Conservation (phyloP, 2,888 invertebrate genomes). For the Dendrolimus pini region DNA sequence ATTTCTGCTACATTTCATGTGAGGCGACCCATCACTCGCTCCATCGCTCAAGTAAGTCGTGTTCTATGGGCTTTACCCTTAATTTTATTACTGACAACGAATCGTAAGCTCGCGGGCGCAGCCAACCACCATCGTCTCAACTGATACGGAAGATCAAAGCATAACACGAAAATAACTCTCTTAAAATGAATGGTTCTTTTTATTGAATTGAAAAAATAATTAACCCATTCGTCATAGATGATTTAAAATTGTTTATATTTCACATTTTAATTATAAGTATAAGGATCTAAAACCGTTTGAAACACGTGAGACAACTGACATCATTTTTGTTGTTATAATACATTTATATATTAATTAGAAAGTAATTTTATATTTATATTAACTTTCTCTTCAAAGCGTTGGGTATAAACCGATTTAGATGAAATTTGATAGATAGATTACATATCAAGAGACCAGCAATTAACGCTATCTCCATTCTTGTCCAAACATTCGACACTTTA, state of each 20-base stretch:
- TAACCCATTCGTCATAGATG: background rate
- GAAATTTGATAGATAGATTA: no score
- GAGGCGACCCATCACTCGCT: slow-evolving; percentile 34
- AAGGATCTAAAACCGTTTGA: background rate
- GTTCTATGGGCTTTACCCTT: slow-evolving; percentile 34
- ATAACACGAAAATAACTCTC: slow-evolving; percentile 30
- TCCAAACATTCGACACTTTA: no score
- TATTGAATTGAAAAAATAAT: background rate
- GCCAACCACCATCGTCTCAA: slow-evolving; percentile 30
- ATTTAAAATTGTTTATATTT: no score
- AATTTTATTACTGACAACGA: slow-evolving; percentile 45
- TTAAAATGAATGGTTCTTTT: background rate
- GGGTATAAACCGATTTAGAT: no score
- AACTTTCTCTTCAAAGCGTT: no score
- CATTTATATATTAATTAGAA: no score
- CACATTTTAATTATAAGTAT: slow-evolving; percentile 26
- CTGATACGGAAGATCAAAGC: slow-evolving; percentile 47
- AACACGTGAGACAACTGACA: no score
- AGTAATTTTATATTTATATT: no score
- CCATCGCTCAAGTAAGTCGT: slow-evolving; percentile 35
- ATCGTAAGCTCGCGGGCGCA: slow-evolving; percentile 30
- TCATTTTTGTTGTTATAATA: no score
- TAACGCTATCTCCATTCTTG: no score
- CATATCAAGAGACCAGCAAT: no score
- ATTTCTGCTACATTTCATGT: slow-evolving; percentile 24